These are phyloP conservation scores for Trichacis sp. DNA, from an alignment of 2,888 invertebrate genomes.

Conservation along the genomic window DNA sequence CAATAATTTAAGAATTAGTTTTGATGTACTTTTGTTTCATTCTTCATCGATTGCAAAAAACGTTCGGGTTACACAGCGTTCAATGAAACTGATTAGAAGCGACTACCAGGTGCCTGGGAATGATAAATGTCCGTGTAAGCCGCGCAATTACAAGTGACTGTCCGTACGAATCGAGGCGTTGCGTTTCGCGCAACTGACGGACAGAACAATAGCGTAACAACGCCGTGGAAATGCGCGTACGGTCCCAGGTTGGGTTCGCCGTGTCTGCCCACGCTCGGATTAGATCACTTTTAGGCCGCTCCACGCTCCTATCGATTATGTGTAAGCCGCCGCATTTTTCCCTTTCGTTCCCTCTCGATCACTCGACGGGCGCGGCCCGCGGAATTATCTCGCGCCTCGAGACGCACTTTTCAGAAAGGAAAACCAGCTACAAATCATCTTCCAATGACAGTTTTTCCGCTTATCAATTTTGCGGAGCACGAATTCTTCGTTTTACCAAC, in stretches of 20 bases:
- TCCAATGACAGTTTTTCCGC: no score
- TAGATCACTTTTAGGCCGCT: constrained; percentile 28
- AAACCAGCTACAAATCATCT: not conserved
- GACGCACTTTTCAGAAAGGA: not conserved
- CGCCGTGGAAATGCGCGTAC: constrained; percentile 16
- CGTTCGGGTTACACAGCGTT: constrained; percentile 29
- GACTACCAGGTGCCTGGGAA: constrained; percentile 35
- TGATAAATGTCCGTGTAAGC: constrained; percentile 25
- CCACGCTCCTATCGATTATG: not conserved
- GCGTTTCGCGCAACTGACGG: constrained; percentile 23
- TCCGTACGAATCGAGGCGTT: constrained; percentile 19
- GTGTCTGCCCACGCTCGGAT: constrained; percentile 27
- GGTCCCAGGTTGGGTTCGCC: constrained; percentile 5
- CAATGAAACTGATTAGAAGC: constrained; percentile 32
- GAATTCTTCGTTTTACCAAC: no score
- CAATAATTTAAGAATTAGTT: no score
- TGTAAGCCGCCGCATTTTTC: constrained; percentile 8
- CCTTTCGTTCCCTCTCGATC: constrained; percentile 7
- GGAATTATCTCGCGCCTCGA: not conserved
- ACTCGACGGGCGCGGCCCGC: constrained; percentile 15
- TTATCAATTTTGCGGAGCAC: no score
- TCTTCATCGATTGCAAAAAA: no score
- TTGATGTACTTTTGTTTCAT: no score
- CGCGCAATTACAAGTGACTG: constrained; percentile 19
- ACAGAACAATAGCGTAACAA: constrained; percentile 37